Conservation (phyloP, 1,140 invertebrate genomes). For the Sycophila sp. region DNA sequence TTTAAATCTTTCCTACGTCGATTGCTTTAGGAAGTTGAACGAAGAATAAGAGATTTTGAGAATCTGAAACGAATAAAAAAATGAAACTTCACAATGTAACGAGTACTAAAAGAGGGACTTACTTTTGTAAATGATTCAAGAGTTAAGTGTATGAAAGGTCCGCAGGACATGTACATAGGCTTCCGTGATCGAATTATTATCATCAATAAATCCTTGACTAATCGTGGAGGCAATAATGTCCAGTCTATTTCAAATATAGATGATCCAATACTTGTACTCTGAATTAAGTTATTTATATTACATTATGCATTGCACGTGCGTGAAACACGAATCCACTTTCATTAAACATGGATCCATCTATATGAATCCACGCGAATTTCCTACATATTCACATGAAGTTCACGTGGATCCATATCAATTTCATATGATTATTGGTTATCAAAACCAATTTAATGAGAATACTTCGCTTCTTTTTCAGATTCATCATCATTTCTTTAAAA, state of each 20-base stretch:
- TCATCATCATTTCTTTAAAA: no score
- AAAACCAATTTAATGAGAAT: no score
- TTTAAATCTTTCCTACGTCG: no score
- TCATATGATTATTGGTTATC: background rate
- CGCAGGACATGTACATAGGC: background rate
- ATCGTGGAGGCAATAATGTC: background rate
- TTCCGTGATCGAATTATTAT: background rate
- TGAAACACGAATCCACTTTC: no score
- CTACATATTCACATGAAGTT: no score
- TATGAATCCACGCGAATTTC: no score
- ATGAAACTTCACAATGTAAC: background rate
- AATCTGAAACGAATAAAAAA: conserved; percentile 11
- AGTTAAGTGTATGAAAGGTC: background rate
- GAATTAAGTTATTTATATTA: background rate
- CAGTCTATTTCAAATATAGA: background rate
- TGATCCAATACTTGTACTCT: background rate
- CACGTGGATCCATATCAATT: no score
- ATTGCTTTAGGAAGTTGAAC: conserved; percentile 15
- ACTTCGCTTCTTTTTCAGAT: no score
- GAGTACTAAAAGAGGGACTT: no score
- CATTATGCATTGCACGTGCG: no score
- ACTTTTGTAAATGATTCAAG: conserved; percentile 1
- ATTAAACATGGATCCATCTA: no score
- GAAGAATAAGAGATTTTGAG: conserved; percentile 23
- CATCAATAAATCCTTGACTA: background rate